phyloP scores from a whole-genome alignment of 2,113 vertebrate genomes.

The Noturus placidus region DNA sequence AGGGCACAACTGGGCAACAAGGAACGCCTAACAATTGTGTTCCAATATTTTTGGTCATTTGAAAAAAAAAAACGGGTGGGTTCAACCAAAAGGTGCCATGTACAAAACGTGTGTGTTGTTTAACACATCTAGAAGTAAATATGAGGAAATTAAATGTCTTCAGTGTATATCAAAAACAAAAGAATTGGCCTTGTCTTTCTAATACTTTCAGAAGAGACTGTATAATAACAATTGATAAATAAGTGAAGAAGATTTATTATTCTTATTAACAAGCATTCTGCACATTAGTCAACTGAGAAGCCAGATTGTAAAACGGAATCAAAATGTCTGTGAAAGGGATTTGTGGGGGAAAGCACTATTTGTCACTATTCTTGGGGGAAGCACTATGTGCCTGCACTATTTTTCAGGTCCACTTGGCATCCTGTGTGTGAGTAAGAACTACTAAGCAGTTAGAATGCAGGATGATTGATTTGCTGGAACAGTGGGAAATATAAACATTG shows the following conservation, averaged over 20 bases:
- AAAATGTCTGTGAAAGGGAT: not conserved
- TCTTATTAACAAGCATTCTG: not conserved
- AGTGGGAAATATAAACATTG: not conserved
- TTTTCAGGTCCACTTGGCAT: not conserved
- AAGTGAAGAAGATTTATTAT: not conserved
- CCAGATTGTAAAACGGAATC: not conserved
- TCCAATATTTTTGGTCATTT: not conserved
- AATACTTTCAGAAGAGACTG: not conserved
- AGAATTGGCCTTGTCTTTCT: not conserved
- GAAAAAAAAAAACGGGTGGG: not conserved
- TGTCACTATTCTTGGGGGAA: not conserved
- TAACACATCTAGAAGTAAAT: not conserved
- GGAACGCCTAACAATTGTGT: not conserved
- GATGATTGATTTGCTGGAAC: not conserved
- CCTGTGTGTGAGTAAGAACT: not conserved
- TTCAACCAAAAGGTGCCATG: not conserved
- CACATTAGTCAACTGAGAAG: not conserved
- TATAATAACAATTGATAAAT: not conserved
- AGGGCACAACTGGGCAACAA: not conserved
- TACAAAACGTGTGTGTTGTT: not conserved
- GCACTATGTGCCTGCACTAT: slow-evolving; percentile 9
- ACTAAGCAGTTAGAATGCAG: not conserved
- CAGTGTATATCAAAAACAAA: not conserved
- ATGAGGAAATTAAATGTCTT: not conserved
- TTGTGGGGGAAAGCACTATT: not conserved